Conservation (phyloP, 2,888 invertebrate genomes). For the Troides oblongomaculatus region DNA sequence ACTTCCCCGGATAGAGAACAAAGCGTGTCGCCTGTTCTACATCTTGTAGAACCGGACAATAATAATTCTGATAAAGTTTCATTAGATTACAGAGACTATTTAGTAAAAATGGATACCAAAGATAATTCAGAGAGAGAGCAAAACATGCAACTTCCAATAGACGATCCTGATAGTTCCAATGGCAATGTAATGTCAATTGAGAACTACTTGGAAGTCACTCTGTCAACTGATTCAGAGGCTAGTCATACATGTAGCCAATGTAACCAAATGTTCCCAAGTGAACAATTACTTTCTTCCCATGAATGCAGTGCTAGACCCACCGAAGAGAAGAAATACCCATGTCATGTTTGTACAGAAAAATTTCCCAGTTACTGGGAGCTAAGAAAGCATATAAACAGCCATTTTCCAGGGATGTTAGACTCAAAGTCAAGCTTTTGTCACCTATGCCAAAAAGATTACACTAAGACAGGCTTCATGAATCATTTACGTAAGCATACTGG, state of each 20-base stretch:
- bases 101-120: conserved; percentile 70
- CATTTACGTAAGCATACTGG: conserved; percentile 76
- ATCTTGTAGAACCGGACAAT: conserved; percentile 73
- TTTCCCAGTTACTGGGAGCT: conserved; percentile 77
- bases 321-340: conserved; percentile 75
- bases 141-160: conserved; percentile 57
- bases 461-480: conserved; percentile 78
- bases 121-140: conserved; percentile 62
- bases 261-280: conserved; percentile 75
- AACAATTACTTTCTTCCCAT: conserved; percentile 66
- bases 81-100: conserved; percentile 65
- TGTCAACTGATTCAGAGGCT: conserved; percentile 76
- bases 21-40: conserved; percentile 71
- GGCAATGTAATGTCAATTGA: conserved; percentile 77
- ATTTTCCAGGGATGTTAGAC: conserved; percentile 77
- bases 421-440: conserved; percentile 78
- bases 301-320: conserved; percentile 70
- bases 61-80: conserved; percentile 68
- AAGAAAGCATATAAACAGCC: conserved; percentile 73
- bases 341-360: conserved; percentile 76
- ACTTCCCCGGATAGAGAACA: conserved; percentile 68
- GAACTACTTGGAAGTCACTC: conserved; percentile 76
- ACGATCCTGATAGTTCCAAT: conserved; percentile 73
- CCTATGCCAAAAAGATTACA: conserved; percentile 77
- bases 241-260: conserved; percentile 75